Percentiles rank a stretch among this genome's conserved stretches.
These are phyloP conservation scores for Noctua janthe DNA, from an alignment of 2,888 invertebrate species.

Conservation along the genomic window DNA sequence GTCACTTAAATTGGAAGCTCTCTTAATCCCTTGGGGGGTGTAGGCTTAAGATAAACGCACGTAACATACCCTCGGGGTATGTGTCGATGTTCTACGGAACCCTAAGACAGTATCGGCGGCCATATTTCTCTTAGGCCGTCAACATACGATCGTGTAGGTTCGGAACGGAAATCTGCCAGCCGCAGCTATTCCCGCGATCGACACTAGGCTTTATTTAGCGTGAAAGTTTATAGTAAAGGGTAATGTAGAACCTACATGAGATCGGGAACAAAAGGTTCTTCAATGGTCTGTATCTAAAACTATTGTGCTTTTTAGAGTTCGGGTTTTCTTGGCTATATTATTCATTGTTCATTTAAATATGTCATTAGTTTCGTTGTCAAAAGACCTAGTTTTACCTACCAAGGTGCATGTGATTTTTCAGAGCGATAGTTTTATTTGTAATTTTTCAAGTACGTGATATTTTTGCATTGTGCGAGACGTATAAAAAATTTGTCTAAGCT, in stretches of 20 bases:
- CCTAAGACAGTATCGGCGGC: constrained; percentile 46
- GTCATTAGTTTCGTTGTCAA: neutral
- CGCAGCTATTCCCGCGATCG: constrained; percentile 33
- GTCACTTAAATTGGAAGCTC: constrained; percentile 50
- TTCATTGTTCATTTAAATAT: neutral
- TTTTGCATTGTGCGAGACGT: neutral
- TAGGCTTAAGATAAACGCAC: constrained; percentile 51
- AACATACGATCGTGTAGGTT: constrained; percentile 41
- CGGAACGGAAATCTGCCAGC: constrained; percentile 53
- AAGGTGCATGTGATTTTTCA: neutral
- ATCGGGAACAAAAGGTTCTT: constrained; percentile 23
- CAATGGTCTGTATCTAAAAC: constrained; percentile 12
- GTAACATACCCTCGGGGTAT: constrained; percentile 37
- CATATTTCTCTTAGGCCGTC: constrained; percentile 57
- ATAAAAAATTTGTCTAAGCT: neutral
- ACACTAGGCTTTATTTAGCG: constrained; percentile 58
- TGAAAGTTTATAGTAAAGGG: constrained; percentile 56
- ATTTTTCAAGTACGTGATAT: neutral
- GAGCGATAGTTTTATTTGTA: neutral
- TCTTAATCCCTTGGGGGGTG: constrained; percentile 47
- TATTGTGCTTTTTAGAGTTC: neutral
- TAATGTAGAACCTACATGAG: constrained; percentile 22
- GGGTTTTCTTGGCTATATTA: neutral
- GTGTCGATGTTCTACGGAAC: constrained; percentile 36
- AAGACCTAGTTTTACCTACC: neutral